phyloP scores from a whole-genome alignment of 2,113 vertebrate species.

The Bostrychus sinensis region DNA sequence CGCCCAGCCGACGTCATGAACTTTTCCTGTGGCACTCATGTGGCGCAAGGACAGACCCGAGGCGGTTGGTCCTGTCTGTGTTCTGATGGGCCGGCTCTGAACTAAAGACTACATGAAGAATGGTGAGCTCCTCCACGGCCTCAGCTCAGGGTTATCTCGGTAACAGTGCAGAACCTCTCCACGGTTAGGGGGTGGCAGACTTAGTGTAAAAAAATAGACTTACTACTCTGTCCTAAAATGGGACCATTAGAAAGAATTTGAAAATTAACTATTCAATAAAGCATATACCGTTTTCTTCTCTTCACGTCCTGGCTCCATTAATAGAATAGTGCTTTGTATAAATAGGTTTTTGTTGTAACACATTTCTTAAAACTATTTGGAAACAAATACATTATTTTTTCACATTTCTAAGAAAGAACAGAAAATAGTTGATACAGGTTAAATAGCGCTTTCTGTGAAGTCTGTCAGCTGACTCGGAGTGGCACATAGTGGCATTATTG shows the following conservation, averaged over 20 bases:
- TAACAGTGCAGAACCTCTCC: conserved; percentile 62
- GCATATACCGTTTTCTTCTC: conserved; percentile 59
- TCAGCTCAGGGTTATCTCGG: conserved; percentile 36
- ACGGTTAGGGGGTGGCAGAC: conserved; percentile 55
- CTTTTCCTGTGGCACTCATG: not conserved
- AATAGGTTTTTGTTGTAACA: conserved; percentile 78
- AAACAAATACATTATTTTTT: conserved; percentile 77
- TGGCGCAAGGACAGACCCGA: conserved; percentile 62
- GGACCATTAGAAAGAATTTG: conserved; percentile 67
- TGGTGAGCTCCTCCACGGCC: conserved; percentile 33
- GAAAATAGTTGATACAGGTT: conserved; percentile 68
- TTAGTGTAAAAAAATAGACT: conserved; percentile 82
- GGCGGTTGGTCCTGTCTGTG: conserved; percentile 57
- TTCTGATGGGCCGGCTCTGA: not conserved
- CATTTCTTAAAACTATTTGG: conserved; percentile 78
- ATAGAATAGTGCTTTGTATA: conserved; percentile 74
- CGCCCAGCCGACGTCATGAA: no score
- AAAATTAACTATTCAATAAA: conserved; percentile 68
- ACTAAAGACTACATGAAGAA: conserved; percentile 22
- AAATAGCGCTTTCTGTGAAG: conserved; percentile 71
- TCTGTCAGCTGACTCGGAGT: conserved; percentile 83
- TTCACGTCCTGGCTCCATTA: conserved; percentile 7
- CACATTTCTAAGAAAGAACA: conserved; percentile 68
- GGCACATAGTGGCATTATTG: conserved; percentile 99
- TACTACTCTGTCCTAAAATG: conserved; percentile 75